Base-by-base conservation (phyloP, 2,113 vertebrate species). In the Pavo muticus region DNA sequence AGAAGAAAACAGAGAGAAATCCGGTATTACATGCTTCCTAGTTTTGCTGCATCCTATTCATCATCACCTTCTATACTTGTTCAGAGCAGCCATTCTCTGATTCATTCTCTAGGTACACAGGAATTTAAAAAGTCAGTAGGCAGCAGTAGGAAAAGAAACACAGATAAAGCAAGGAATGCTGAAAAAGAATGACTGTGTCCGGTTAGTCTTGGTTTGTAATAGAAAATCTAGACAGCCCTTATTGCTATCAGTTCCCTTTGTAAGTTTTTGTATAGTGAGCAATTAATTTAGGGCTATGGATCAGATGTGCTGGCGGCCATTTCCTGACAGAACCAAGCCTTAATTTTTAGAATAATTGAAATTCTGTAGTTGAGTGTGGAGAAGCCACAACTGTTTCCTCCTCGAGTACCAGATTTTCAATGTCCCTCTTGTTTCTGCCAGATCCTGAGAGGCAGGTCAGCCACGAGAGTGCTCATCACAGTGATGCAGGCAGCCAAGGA, bases 331-430 rank as follows among this genome's bases (percentile, higher is more conserved):
- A 83, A 82, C 90, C 93, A 88, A 94, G 80, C 95, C 91, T 86
- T 95, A 79, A 95, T 96, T 93, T 94, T 91, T 94, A 81, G 90
- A 84, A 94, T 95, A 94, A 15, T 95, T 95, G 30, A 87, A 93
- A 96, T 90, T 56, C 85, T 91, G 57, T 63, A 81, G 35, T 68
- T 76, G 59, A 96, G 40, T 45, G 29, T 90, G 83, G 85, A 91
- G 63, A 60, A 32, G 76, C 86, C 85, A 37, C 60, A 40, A 10
- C 47, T 60, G 47, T 90, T 94, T 84, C 47, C 20, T 79, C 35
- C 42, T 89, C 4, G 5, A 63, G 74, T 35, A 15, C 20, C 2
- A 0, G 44, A 59, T 76, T 93, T 97, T 93, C 1, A 0, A 18
- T 13, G 8, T 61, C 40, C 39, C 42, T 64, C 12, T 2, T 9